Evolutionary conservation across 1,140 invertebrate genomes (phyloP), one percentile per base, ranked within the genome.

Genomic region (Lepidurus packardi): DNA sequence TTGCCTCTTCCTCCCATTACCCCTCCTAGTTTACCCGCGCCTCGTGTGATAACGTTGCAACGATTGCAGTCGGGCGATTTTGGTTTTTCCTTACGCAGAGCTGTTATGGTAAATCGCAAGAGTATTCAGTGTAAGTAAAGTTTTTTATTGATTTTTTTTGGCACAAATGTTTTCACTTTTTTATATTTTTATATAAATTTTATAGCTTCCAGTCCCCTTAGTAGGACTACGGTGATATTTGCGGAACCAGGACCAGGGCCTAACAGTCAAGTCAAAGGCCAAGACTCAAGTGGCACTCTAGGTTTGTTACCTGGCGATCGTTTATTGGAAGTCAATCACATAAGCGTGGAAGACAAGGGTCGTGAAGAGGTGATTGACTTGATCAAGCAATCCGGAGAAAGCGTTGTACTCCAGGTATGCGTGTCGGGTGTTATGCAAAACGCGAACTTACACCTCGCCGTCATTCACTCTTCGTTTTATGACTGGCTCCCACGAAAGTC

Each of bases 281-380:
- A 10, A 43, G 42, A 47, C 5, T 47, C 21, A 7, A 16, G 42
- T 75, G 13, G 74, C 10, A 13, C 53, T 65, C 21, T 65, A 13
- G 79, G 85, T 34, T 87, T 98, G 11, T 84, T 98, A 73, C 96
- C 96, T 47, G 96, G 96, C 10, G 96, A 98, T 86, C 89, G 93
- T 82, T 88, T 98, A 0, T 87, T 98, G 79, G 93, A 96, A 88
- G 94, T 98, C 9, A 97, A 97, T 84, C 92, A 91, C 34, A 89
- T 92, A 45, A 89, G 90, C 79, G 94, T 98, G 0, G 93, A 95
- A 83, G 91, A 92, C 73, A 91, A 92, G 83, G 90, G 89, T 21
- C 88, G 95, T 43, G 96, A 98, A 84, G 93, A 97, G 82, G 93
- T 98, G 79, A 96, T 97, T 80, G 94, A 97, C 83, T 88, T 97